Evolutionary conservation across 2,113 vertebrate species (phyloP).

Genomic region (Theropithecus gelada): DNA sequence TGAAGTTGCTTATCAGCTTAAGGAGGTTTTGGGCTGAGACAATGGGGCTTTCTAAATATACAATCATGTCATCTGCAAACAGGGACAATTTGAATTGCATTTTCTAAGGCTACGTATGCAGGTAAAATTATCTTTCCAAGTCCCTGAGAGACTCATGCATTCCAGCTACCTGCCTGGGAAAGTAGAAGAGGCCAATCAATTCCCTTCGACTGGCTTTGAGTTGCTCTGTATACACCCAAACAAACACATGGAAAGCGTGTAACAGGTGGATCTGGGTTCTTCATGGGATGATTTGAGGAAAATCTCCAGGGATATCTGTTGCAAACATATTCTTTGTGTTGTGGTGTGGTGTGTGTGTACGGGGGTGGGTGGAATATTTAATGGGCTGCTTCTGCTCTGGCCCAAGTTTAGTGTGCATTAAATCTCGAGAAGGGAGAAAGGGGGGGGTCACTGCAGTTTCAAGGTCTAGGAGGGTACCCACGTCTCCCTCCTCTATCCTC

Average conservation of each 20-base stretch:
- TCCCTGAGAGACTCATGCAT: background rate
- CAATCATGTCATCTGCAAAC: too few relatives aligned
- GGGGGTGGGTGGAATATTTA: rapidly evolving
- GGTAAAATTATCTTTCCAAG: background rate
- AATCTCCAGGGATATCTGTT: background rate
- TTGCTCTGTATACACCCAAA: background rate
- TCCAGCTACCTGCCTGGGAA: background rate
- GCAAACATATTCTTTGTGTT: background rate
- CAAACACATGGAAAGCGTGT: rapidly evolving
- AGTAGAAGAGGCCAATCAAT: rapidly evolving
- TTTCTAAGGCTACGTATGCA: background rate
- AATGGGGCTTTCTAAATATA: too few relatives aligned
- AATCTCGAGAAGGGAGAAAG: background rate
- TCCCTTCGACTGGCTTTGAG: background rate
- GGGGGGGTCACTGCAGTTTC: rapidly evolving
- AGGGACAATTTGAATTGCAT: background rate
- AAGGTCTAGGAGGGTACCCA: background rate
- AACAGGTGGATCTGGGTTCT: rapidly evolving
- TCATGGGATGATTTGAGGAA: background rate
- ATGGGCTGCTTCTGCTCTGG: background rate
- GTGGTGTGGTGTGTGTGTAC: background rate
- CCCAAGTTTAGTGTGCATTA: background rate
- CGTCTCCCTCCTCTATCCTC: background rate
- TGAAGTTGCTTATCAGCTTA: too few relatives aligned
- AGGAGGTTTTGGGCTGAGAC: too few relatives aligned